Base-by-base conservation (phyloP, 2,113 vertebrate species). In the Sander lucioperca region DNA sequence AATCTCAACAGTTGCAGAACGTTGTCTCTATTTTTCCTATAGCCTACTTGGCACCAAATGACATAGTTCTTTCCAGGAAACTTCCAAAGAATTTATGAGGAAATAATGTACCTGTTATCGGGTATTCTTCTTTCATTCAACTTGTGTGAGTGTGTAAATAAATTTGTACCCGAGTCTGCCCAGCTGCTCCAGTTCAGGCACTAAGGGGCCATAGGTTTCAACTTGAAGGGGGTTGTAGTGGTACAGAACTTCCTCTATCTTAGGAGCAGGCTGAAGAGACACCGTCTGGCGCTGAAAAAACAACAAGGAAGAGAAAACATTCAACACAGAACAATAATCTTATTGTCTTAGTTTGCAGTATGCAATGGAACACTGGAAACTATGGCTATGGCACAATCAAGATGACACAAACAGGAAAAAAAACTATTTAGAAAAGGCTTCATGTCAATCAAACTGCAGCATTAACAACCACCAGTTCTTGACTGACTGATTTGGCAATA, bases 131-230 rank as follows among this genome's bases (percentile, higher is more conserved):
- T 36, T 14, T 68, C 15, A 72, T 13, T 71, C 13, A 79, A 47
- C 59, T 16, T 36, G 36, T 74, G 65, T 74, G 23, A 67, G 53
- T 71, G 59, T 82, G 43, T 80, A 39, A 73, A 81, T 53, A 72
- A 69, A 27, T 67, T 87, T 95, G 95, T 95, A 99, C 98, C 98
- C 98, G 10, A 95, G 92, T 91, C 93, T 96, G 87, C 95, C 95
- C 59, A 99, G 91, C 77, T 96, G 93, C 77, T 98, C 97, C 88
- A 95, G 90, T 47, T 96, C 96, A 74, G 98, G 98, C 82, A 98
- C 96, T 1, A 82, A 83, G 1, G 98, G 98, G 67, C 98, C 98
- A 0, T 92, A 95, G 2, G 96, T 97, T 87, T 97, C 94, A 73
- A 98, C 92, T 6, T 95, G 92, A 75, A 98, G 87, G 36, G 97